Percentiles rank a stretch among this genome's conserved stretches.
phyloP scores from a whole-genome alignment of 2,888 invertebrate genomes.

The Chrysolina haemoptera region DNA sequence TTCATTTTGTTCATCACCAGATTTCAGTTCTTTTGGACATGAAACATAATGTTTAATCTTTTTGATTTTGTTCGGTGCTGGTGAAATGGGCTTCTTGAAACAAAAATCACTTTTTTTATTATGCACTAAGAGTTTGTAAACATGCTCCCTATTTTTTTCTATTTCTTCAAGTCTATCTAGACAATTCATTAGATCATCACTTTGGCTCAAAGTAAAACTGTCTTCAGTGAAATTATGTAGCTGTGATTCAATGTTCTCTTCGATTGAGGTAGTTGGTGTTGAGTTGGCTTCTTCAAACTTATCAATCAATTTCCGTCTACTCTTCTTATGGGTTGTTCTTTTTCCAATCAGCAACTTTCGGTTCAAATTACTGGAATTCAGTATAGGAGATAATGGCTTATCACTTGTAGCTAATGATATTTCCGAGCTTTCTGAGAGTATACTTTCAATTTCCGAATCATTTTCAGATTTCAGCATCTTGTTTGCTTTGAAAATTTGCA shows the following conservation, averaged over 20 bases:
- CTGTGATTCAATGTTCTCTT: slow-evolving; percentile 15
- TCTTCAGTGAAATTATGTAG: slow-evolving; percentile 34
- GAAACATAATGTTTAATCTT: slow-evolving; percentile 4
- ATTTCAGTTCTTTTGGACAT: background rate
- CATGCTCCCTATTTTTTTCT: slow-evolving; percentile 43
- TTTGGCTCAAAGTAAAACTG: slow-evolving; percentile 36
- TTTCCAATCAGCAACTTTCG: slow-evolving; percentile 41
- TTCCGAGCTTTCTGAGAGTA: slow-evolving; percentile 24
- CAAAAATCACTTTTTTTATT: slow-evolving; percentile 40
- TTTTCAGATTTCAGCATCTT: slow-evolving; percentile 6
- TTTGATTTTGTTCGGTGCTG: slow-evolving; percentile 38
- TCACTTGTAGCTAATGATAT: slow-evolving; percentile 33
- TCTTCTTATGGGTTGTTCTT: slow-evolving; percentile 34
- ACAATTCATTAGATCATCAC: slow-evolving; percentile 44
- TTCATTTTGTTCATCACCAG: slow-evolving; percentile 20
- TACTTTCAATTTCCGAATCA: slow-evolving; percentile 36
- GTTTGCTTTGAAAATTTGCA: background rate
- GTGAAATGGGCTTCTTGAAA: slow-evolving; percentile 55
- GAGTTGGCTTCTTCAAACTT: slow-evolving; percentile 29
- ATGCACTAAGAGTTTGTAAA: slow-evolving; percentile 36
- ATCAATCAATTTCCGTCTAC: slow-evolving; percentile 40
- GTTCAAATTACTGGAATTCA: slow-evolving; percentile 52
- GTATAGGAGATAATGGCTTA: slow-evolving; percentile 59
- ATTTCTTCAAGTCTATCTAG: slow-evolving; percentile 53
- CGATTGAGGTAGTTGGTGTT: background rate